Evolutionary conservation across 1,140 invertebrate species (phyloP), one percentile per base, ranked within the genome.

Genomic region (Eubasilissa regina): DNA sequence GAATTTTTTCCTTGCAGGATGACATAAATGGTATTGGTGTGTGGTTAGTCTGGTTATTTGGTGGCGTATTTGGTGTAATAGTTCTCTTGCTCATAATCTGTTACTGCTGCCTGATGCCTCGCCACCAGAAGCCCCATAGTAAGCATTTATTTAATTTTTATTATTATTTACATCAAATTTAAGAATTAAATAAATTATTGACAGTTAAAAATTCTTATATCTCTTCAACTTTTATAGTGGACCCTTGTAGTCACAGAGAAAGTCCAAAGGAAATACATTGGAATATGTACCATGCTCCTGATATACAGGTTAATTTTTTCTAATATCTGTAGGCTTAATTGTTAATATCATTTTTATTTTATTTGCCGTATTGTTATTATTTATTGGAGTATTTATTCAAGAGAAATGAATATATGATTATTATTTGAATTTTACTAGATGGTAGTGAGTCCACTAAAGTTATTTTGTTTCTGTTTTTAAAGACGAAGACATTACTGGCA

Each of bases 91-190:
- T 82, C 84, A 85, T 89, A 85, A 88, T 89, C 84, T 89, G 87
- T 85, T 89, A 89, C 85, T 89, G 88, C 84, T 87, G 89, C 86
- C 88, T 89, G 82, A 89, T 89, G 89, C 89, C 89, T 85, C 88
- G 88, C 68, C 86, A 89, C 83, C 89, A 89, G 85, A 89, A 89
- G 86, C 88, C 88, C 9, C 45, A 76, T 51, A 45, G 77, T 78
- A 47, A 78, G 77, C 55, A 17, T 21, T 44, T 66, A 13, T 25
- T 60, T n/a, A n/a, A n/a, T n/a, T n/a, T n/a, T n/a, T 19, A 3
- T 35, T 35, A 35, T 35, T 35, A 35, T 35, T 35, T 35, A 6
- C 25, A 35, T 35, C n/a, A n/a, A n/a, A n/a, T n/a, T n/a, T n/a
- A n/a, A 35, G 25, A 35, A 35, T 35, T 35, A 35, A 35, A 35